phyloP scores from a whole-genome alignment of 1,140 invertebrate genomes.

The Bombus ignitus region DNA sequence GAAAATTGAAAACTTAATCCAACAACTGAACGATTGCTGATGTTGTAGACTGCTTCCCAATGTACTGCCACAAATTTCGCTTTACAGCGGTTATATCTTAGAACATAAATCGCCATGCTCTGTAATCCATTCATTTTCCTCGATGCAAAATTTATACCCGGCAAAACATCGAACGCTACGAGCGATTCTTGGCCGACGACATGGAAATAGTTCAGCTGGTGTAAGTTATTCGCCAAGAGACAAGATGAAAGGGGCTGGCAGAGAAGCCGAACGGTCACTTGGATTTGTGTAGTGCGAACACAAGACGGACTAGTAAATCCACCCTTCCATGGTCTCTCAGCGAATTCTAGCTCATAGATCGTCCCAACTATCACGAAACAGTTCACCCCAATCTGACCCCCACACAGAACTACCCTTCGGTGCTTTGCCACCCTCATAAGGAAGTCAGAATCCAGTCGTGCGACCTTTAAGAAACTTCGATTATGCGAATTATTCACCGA shows the following conservation, averaged over 20 bases:
- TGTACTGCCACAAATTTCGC: not conserved
- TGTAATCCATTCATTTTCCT: not conserved
- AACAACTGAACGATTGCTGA: not conserved
- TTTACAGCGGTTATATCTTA: not conserved
- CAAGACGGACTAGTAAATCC: conserved; percentile 80
- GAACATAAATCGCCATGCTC: not conserved
- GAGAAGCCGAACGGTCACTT: conserved; percentile 75
- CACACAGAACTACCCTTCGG: conserved; percentile 64
- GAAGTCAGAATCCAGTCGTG: conserved; percentile 50
- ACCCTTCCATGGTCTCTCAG: conserved; percentile 81
- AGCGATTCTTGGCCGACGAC: conserved; percentile 52
- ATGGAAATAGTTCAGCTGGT: conserved; percentile 54
- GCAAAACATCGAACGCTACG: conserved; percentile 34
- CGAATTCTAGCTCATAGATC: conserved; percentile 81
- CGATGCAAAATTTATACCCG: not conserved
- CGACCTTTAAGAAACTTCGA: conserved; percentile 60
- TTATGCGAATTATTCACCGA: conserved; percentile 68
- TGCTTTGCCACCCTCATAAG: conserved; percentile 64
- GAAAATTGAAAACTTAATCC: not conserved
- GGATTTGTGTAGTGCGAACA: conserved; percentile 82
- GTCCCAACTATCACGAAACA: conserved; percentile 80
- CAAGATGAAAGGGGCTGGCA: conserved; percentile 40
- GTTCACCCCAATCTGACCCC: conserved; percentile 58
- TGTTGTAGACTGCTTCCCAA: not conserved
- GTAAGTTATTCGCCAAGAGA: conserved; percentile 74